These are phyloP conservation scores for Blastobasis lacticolella DNA, from an alignment of 2,888 invertebrate species.

Conservation along the genomic window DNA sequence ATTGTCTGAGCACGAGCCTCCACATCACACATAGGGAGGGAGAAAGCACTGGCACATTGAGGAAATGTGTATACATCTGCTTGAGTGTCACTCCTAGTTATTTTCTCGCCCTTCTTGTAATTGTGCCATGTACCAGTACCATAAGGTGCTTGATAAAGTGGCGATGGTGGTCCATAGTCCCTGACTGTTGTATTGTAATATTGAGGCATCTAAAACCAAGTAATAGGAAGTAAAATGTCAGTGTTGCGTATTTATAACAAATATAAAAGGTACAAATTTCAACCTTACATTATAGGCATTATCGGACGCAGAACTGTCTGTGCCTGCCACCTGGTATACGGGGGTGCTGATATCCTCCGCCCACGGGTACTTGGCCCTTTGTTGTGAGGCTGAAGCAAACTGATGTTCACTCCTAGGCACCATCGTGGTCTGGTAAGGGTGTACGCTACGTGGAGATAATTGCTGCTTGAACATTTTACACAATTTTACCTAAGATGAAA, in stretches of 20 bases:
- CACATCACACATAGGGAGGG: conserved; percentile 53
- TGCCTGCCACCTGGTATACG: conserved; percentile 56
- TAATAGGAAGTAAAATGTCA: not conserved
- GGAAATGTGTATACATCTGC: conserved; percentile 50
- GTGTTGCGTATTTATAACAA: not conserved
- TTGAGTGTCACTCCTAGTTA: conserved; percentile 26
- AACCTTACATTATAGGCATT: conserved; percentile 59
- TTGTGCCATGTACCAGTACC: conserved; percentile 50
- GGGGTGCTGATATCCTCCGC: conserved; percentile 53
- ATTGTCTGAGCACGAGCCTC: conserved; percentile 32
- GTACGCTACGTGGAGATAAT: conserved; percentile 57
- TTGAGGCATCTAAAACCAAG: conserved; percentile 50
- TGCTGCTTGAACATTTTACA: conserved; percentile 66
- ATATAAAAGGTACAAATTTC: not conserved
- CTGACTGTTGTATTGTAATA: conserved; percentile 46
- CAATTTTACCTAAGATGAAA: conserved; percentile 24
- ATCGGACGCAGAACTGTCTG: conserved; percentile 68
- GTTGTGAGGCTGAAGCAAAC: conserved; percentile 56
- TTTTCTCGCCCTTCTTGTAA: conserved; percentile 48
- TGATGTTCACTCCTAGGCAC: conserved; percentile 64
- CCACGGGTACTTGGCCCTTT: conserved; percentile 67
- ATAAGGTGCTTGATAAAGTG: conserved; percentile 67
- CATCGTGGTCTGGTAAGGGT: conserved; percentile 68
- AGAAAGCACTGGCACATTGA: conserved; percentile 60
- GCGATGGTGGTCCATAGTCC: conserved; percentile 59